phyloP scores from a whole-genome alignment of 2,797 vertebrate genomes.

The Galagoides demidoff region DNA sequence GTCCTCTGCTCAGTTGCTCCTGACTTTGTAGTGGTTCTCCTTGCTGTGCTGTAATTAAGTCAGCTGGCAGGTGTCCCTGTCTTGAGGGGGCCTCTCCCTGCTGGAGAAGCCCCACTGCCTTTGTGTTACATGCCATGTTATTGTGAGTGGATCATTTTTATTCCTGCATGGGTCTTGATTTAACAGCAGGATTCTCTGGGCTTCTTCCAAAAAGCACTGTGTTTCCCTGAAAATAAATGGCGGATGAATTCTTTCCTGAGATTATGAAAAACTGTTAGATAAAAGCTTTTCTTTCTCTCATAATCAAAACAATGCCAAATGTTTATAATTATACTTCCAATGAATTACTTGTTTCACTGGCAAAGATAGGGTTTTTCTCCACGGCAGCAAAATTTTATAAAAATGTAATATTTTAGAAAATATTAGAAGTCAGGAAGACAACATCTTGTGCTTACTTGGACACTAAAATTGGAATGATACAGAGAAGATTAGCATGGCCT shows the following conservation, averaged over 20 bases:
- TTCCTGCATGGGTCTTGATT: constrained; percentile 12
- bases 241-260: constrained; percentile 38
- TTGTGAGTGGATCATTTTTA: constrained; percentile 39
- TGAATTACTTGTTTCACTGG: constrained; percentile 13
- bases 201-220: constrained; percentile 57
- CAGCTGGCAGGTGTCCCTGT: neutral
- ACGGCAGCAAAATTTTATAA: constrained; percentile 13
- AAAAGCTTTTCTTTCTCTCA: constrained; percentile 51
- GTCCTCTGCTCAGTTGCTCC: neutral
- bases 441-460: neutral
- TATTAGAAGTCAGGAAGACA: neutral
- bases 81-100: neutral
- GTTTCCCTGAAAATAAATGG: constrained; percentile 65
- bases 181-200: constrained; percentile 62
- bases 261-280: constrained; percentile 54
- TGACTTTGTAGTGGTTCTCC: neutral
- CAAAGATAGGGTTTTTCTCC: too few relatives aligned
- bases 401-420: neutral
- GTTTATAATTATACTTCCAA: neutral
- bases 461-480: neutral
- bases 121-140: constrained; percentile 53
- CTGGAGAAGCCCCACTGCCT: neutral
- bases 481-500: neutral
- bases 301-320: constrained; percentile 38
- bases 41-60: constrained; percentile 59